Conservation (phyloP, 2,888 invertebrate species). For the Malachius bipustulatus region DNA sequence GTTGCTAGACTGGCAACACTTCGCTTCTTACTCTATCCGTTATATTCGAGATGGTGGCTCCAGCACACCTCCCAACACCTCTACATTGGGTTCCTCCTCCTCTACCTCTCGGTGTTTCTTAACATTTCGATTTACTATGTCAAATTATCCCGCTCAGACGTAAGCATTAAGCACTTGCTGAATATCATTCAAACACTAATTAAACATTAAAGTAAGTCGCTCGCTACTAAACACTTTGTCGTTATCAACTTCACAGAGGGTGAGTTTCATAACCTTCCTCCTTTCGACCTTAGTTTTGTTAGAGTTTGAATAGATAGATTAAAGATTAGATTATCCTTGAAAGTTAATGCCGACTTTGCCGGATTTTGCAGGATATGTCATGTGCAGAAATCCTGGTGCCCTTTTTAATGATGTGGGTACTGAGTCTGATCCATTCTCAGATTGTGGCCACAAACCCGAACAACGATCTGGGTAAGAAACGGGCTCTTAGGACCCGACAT, state of each 20-base stretch:
- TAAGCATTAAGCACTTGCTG: no score
- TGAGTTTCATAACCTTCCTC: no score
- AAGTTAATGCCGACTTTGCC: no score
- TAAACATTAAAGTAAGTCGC: no score
- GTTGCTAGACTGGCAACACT: slow-evolving; percentile 74
- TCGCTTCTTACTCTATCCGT: slow-evolving; percentile 72
- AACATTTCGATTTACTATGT: slow-evolving; percentile 48
- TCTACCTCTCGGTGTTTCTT: slow-evolving; percentile 64
- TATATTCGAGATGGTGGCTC: slow-evolving; percentile 81
- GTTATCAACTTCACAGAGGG: no score
- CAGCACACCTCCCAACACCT: slow-evolving; percentile 73
- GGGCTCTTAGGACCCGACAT: slow-evolving; percentile 19
- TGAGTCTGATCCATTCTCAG: slow-evolving; percentile 70
- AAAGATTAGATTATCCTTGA: no score
- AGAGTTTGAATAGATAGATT: no score
- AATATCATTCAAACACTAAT: no score
- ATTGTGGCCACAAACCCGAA: slow-evolving; percentile 56
- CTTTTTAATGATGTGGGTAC: slow-evolving; percentile 55
- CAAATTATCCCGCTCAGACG: no score
- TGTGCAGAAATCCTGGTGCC: slow-evolving; percentile 62
- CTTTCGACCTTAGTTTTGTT: no score
- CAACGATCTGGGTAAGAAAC: slow-evolving; percentile 8
- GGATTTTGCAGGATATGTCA: no score
- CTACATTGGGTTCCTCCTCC: slow-evolving; percentile 58
- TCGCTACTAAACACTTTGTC: no score